Base-by-base conservation (phyloP, 23 tunicate genomes). In the Styela plicata region DNA sequence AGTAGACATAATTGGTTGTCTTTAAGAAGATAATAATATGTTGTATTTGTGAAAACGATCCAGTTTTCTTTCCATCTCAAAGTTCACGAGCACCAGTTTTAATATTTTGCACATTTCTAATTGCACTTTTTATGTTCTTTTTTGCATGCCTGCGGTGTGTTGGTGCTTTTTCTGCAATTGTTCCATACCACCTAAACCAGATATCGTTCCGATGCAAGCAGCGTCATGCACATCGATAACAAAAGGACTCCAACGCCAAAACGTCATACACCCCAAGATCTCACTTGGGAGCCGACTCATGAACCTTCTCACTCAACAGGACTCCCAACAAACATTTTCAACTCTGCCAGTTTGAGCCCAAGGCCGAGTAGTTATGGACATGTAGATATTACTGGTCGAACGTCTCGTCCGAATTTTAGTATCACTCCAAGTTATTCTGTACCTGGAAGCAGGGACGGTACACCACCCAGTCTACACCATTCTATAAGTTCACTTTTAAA, bases 161-260 rank as follows among this genome's bases (percentile, higher is more conserved):
- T 66, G 30, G 17, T 18, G 17, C 70, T 24, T 24, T 66, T 3
- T 18, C 31, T 66, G 29, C 70, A 66, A 24, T 66, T 10, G 7
- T 66, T 17, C 5, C 70, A 24, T 7, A 66, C 10, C 29, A 18
- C 13, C 20, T 36, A 17, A 21, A 30, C n/a, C 77, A 71, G 77
- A 34, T 71, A 71, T 17, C 77, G 77, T 3, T 71, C 77, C 20
- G 77, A 71, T 32, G n/a, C n/a, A n/a, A 71, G 37, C 77, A 71
- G 77, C 77, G 24, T 71, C 5, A 33, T 28, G 36, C 32, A 32
- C 32, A 36, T 28, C 35, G 77, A 71, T 17, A 21, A 31, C 24
- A n/a, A 28, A 32, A 34, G 36, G 35, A 22, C 77, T 7, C 77
- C 77, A 3, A 21, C 77, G 5, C 36, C 77, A 3, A 68, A 68